A percentile compares a stretch with the other conserved stretches of the same genome.
Conservation (phyloP, 2,888 invertebrate genomes). For the Andrena hattorfiana region DNA sequence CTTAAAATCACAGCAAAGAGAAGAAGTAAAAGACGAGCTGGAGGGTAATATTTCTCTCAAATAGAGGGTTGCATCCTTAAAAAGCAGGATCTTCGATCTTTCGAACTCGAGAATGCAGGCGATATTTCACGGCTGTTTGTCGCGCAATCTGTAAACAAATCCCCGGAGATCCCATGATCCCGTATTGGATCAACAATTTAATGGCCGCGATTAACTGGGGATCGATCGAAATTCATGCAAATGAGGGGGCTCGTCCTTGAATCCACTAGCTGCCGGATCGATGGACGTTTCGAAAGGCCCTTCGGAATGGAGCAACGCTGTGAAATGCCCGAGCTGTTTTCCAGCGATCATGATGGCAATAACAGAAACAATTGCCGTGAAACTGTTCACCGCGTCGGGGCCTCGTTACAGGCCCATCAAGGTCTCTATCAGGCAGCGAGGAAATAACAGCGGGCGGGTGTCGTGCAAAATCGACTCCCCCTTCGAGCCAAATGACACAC, state of each 20-base stretch:
- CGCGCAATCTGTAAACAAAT: constrained; percentile 8
- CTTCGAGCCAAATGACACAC: constrained; percentile 52
- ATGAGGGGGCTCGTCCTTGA: constrained; percentile 47
- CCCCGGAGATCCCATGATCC: neutral
- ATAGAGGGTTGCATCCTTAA: too few relatives aligned
- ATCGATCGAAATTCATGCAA: constrained; percentile 55
- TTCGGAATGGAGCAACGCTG: neutral
- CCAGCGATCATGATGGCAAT: constrained; percentile 19
- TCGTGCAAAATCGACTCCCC: constrained; percentile 39
- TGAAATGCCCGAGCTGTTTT: constrained; percentile 9
- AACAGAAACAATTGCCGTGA: constrained; percentile 4
- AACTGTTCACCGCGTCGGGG: neutral
- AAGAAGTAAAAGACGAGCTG: too few relatives aligned
- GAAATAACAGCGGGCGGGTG: constrained; percentile 22
- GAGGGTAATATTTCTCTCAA: too few relatives aligned
- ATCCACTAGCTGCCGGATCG: constrained; percentile 16
- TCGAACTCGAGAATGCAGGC: too few relatives aligned
- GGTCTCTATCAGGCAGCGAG: constrained; percentile 41
- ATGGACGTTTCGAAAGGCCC: constrained; percentile 31
- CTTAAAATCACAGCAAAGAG: too few relatives aligned
- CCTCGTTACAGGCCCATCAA: constrained; percentile 28
- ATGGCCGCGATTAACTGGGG: constrained; percentile 31
- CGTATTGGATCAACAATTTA: constrained; percentile 9
- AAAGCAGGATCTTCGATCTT: too few relatives aligned
- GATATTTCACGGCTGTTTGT: neutral